A percentile compares a stretch with the other conserved stretches of the same genome.
These are phyloP conservation scores for Drosophila sechellia DNA, from an alignment of 1,140 invertebrate species.

Conservation along the genomic window DNA sequence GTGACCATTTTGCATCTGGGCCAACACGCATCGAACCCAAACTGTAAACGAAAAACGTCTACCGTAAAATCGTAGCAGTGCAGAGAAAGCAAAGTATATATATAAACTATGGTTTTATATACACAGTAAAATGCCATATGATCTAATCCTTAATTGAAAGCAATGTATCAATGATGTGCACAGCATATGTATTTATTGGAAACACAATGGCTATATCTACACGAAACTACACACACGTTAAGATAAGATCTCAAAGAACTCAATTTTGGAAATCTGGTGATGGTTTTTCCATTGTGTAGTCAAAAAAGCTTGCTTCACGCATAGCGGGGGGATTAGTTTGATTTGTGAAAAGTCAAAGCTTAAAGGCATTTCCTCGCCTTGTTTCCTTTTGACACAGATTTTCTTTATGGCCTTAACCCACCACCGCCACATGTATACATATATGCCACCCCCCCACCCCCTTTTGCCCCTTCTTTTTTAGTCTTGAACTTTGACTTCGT, in stretches of 20 bases:
- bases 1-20: constrained; percentile 59
- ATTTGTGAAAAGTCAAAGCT: constrained; percentile 64
- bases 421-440: constrained; percentile 4
- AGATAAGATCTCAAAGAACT: neutral
- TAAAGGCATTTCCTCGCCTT: constrained; percentile 42
- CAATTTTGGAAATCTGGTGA: neutral
- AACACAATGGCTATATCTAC: neutral
- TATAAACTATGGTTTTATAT: too few species aligned
- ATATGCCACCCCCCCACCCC: neutral
- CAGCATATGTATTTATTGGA: too few species aligned
- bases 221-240: neutral
- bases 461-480: neutral
- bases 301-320: constrained; percentile 10
- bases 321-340: constrained; percentile 25
- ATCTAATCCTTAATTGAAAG: too few species aligned
- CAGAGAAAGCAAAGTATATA: neutral
- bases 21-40: constrained; percentile 29
- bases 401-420: constrained; percentile 58
- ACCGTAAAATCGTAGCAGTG: neutral
- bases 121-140: too few species aligned
- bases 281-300: constrained; percentile 10
- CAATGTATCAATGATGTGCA: too few species aligned
- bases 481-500: constrained; percentile 50
- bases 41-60: neutral
- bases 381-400: constrained; percentile 60